Conservation (phyloP, 2,797 vertebrate genomes). For the Parambassis ranga region DNA sequence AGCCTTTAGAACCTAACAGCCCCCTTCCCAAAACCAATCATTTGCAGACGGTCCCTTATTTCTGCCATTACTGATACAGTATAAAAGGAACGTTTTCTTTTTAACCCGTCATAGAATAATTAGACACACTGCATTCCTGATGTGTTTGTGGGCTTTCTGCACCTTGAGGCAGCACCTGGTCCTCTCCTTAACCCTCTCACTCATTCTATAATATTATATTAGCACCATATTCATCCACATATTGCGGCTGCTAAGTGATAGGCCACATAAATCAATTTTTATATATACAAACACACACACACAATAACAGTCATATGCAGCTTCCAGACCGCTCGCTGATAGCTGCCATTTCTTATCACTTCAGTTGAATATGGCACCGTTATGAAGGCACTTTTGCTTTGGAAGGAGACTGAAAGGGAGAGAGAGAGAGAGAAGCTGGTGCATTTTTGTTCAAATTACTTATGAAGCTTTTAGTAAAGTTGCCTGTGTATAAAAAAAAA, state of each 20-base stretch:
- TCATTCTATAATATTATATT: constrained; percentile 55
- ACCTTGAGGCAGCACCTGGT: constrained; percentile 50
- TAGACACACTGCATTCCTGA: background rate
- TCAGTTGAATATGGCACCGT: constrained; percentile 46
- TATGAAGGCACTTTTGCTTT: constrained; percentile 60
- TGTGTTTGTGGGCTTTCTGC: constrained; percentile 1
- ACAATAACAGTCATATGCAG: constrained; percentile 58
- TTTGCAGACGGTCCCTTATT: background rate
- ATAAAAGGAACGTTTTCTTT: too few relatives aligned
- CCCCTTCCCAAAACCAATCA: too few relatives aligned
- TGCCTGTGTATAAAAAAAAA: constrained; percentile 28
- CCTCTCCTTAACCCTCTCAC: constrained; percentile 49
- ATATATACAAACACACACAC: constrained; percentile 18
- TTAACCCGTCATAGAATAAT: background rate
- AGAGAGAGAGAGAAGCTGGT: background rate
- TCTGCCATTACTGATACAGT: background rate
- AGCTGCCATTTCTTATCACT: constrained; percentile 75
- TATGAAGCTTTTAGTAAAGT: constrained; percentile 39
- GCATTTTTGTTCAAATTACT: constrained; percentile 60
- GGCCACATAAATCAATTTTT: constrained; percentile 67
- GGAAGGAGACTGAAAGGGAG: constrained; percentile 26
- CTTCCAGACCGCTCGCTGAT: constrained; percentile 65
- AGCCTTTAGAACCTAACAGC: too few relatives aligned
- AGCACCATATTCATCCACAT: constrained; percentile 59
- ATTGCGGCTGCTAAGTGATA: constrained; percentile 60